phyloP scores from a whole-genome alignment of 2,797 vertebrate species.

The Typhlichthys eigenmanni region DNA sequence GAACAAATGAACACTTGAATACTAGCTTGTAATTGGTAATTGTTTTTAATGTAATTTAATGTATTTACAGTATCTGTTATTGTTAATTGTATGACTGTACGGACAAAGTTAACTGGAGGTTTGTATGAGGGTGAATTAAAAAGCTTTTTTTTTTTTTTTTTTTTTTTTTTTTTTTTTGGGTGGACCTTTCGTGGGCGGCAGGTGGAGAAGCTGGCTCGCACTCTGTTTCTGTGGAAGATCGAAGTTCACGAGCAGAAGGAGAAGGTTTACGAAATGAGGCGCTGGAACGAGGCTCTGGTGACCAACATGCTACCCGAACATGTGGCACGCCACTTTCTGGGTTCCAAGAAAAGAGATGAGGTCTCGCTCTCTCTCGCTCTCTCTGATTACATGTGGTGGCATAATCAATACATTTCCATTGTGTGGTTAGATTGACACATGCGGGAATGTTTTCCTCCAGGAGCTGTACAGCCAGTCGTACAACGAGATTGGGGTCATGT shows the following conservation, averaged over 20 bases:
- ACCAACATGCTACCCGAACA: constrained; percentile 95
- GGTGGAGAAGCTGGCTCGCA: constrained; percentile 93
- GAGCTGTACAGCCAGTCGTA: constrained; percentile 97
- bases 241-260: constrained; percentile 97
- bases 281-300: constrained; percentile 95
- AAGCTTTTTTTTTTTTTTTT: neutral
- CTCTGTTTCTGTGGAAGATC: constrained; percentile 93
- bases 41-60: too few species aligned
- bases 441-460: constrained; percentile 59
- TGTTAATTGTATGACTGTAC: neutral
- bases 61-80: neutral
- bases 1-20: too few species aligned
- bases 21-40: too few species aligned
- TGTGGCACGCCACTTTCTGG: constrained; percentile 91
- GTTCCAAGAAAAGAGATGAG: constrained; percentile 95
- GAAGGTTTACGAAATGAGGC: constrained; percentile 94
- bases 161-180: neutral
- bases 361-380: constrained; percentile 53
- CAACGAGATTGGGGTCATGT: constrained; percentile 97
- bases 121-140: neutral
- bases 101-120: neutral
- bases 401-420: too few species aligned
- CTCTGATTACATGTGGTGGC: too few species aligned
- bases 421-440: constrained; percentile 19
- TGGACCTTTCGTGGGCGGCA: constrained; percentile 39